A percentile compares a stretch with the other conserved stretches of the same genome.
Evolutionary conservation across 2,113 vertebrate species (phyloP).

Genomic region (Noctilio leporinus): DNA sequence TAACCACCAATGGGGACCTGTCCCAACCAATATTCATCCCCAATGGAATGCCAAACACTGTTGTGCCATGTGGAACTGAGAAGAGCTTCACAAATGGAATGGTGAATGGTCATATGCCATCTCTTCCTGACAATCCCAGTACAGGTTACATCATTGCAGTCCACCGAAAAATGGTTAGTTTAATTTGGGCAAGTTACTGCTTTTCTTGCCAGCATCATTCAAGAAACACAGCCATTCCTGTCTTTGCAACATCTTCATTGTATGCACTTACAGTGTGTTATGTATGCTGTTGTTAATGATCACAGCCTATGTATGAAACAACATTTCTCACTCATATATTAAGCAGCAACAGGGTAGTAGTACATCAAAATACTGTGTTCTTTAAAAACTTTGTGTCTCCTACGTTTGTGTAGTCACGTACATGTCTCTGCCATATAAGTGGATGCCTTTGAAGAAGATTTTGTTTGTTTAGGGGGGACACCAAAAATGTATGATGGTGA

Average conservation of each 20-base stretch:
- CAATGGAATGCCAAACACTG: slow-evolving; percentile 88
- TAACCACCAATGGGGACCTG: slow-evolving; percentile 81
- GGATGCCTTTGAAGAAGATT: not conserved
- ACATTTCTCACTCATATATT: not conserved
- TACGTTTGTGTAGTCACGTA: not conserved
- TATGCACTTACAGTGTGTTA: not conserved
- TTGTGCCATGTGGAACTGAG: slow-evolving; percentile 86
- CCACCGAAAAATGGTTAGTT: slow-evolving; percentile 97
- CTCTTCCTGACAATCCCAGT: slow-evolving; percentile 87
- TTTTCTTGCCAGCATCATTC: not conserved
- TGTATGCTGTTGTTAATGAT: not conserved
- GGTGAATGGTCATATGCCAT: slow-evolving; percentile 86
- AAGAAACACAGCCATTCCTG: slow-evolving; percentile 31
- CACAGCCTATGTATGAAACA: not conserved
- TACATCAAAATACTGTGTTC: not conserved
- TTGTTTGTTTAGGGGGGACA: not conserved
- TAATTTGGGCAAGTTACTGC: not conserved
- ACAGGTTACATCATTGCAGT: slow-evolving; percentile 97
- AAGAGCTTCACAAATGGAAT: slow-evolving; percentile 81
- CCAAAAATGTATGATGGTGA: not conserved
- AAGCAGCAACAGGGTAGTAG: not conserved
- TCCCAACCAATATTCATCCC: slow-evolving; percentile 83
- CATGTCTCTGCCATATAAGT: not conserved
- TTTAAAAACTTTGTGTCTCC: not conserved
- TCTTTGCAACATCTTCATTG: slow-evolving; percentile 1